Base-by-base conservation (phyloP, 2,888 invertebrate genomes). In the Phasia obesa region DNA sequence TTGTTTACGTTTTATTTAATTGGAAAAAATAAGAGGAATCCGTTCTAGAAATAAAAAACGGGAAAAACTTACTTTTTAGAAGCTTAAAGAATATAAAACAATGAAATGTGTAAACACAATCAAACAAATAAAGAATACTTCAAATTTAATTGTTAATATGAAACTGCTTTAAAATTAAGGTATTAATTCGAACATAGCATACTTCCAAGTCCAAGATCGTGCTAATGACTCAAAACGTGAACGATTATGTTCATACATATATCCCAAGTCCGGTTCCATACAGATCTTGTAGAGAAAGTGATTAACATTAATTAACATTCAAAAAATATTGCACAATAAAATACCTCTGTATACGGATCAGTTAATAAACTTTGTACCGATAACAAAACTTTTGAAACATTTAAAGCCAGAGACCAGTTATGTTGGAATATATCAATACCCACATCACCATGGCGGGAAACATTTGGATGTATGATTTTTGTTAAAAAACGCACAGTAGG, bases 351-450 rank as follows among this genome's bases (percentile, higher is more conserved):
- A 88, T 95, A 97, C 0, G 98, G 97, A 92, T 98, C 98, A 0
- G 97, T 97, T 77, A 97, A 93, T 80, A 97, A 92, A 87, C 96
- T 97, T 92, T 97, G 97, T 84, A 97, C 95, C 69, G 97, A 97
- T 81, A 97, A 94, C 86, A 97, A 93, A 78, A 97, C 95, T 90
- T 97, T 98, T 85, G 96, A 96, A 88, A 98, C 95, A 51, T 98
- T 98, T 84, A 98, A 92, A 0, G 97, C 98, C 82, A 98, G 92
- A n/a, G 97, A 97, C 98, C 98, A 98, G 92, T 98, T 98, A 92
- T 97, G 97, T 88, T 97, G 96, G 86, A 98, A 97, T 11, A 97
- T 97, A 92, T 98, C 98, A 85, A 98, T 96, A 78, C 98, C 98
- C 62, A 98, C 97, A 92, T 98, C 98, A 2, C 98, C 98, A 91